Percentiles rank a stretch among this genome's conserved stretches.
These are phyloP conservation scores for Atlantisia rogersi DNA, from an alignment of 2,113 vertebrate species.

Conservation along the genomic window DNA sequence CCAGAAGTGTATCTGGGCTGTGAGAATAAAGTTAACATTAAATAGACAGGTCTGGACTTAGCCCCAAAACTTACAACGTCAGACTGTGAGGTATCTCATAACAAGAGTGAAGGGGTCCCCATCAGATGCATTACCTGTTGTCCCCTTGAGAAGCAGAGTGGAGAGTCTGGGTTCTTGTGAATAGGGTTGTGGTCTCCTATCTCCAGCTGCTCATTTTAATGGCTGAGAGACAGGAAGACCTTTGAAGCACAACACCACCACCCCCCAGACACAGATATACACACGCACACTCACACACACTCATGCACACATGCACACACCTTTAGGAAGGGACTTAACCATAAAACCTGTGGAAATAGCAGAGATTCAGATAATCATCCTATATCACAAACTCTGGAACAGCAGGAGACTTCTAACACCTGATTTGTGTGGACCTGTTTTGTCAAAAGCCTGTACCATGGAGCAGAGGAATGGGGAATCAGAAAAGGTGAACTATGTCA, in stretches of 20 bases:
- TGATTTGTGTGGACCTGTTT: not conserved
- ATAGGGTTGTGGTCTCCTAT: not conserved
- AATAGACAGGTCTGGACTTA: not conserved
- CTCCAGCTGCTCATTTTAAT: not conserved
- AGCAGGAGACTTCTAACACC: not conserved
- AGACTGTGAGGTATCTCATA: not conserved
- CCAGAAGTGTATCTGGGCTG: not conserved
- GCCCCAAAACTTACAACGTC: not conserved
- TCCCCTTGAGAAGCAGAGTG: not conserved
- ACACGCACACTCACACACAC: too few relatives aligned
- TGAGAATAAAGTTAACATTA: not conserved
- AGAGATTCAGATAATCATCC: rapidly evolving
- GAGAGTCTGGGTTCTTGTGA: not conserved
- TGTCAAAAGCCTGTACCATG: not conserved
- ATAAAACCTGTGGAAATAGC: not conserved
- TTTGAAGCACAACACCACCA: not conserved
- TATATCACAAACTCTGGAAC: not conserved
- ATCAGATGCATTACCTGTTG: rapidly evolving
- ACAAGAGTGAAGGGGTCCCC: not conserved
- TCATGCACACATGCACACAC: too few relatives aligned
- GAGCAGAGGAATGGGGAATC: too few relatives aligned
- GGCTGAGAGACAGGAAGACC: not conserved
- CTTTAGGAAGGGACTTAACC: not conserved
- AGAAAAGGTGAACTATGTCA: not conserved
- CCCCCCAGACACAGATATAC: too few relatives aligned